Base-by-base conservation (phyloP, 2,113 vertebrate species). In the Tupaia tana region DNA sequence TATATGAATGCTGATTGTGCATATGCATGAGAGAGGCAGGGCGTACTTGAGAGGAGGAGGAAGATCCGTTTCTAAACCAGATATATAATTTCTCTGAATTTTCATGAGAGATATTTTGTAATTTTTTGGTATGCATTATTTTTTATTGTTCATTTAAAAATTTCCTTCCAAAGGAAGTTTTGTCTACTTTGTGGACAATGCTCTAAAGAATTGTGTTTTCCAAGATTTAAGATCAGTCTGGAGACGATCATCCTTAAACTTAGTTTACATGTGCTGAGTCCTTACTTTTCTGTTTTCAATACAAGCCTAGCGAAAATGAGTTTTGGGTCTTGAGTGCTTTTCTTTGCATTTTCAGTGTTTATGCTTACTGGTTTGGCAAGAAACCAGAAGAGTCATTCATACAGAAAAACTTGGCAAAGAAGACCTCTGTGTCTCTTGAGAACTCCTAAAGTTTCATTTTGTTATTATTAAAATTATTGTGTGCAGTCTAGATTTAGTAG, bases 401-500 rank as follows among this genome's bases (percentile, higher is more conserved):
- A 14, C 14, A 92, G 56, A 77, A 92, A 96, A 94, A 34, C 18
- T 85, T 94, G 96, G 92, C 97, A 92, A 83, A 74, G n/a, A 24
- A 80, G n/a, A 90, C 27, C 43, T 73, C 78, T 90, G 64, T 15
- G 88, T 93, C 82, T 66, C 25, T 27, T 92, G 74, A 94, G 56
- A 95, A 95, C 69, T 64, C 58, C 64, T 89, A 54, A 71, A 90
- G 4, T 43, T 93, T 83, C 78, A 93, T 93, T 93, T 88, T 84
- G 18, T 86, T 94, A 94, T 86, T 94, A 94, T 92, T 94, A 93
- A 94, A 92, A 89, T 95, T 78, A 92, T 75, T 85, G 90, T 89
- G 83, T 71, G 59, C 52, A 80, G 58, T 90, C 61, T 75, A 67
- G 43, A 79, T 56, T 73, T 56, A 81, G 52, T 86, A 73, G 34